A percentile compares a stretch with the other conserved stretches of the same genome.
phyloP scores from a whole-genome alignment of 2,113 vertebrate species.

The Cnemophilus loriae region DNA sequence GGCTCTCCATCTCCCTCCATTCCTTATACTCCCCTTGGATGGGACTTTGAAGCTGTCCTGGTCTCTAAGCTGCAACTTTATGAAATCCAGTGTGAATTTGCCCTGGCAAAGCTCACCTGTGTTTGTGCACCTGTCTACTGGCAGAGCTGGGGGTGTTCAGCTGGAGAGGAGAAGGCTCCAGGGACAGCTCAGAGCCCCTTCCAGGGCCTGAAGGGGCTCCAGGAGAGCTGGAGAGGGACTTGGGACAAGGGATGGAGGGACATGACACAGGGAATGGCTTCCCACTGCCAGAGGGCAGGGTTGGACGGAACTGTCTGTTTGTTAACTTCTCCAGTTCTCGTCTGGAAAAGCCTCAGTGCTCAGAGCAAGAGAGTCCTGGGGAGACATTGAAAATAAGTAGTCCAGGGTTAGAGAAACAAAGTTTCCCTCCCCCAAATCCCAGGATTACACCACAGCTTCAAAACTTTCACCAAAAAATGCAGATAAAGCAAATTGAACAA shows the following conservation, averaged over 20 bases:
- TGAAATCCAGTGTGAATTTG: background rate
- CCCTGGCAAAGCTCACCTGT: background rate
- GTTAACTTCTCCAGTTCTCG: background rate
- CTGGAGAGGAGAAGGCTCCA: background rate
- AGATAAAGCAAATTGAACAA: background rate
- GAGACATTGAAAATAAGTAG: background rate
- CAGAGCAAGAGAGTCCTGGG: background rate
- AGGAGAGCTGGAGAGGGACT: background rate
- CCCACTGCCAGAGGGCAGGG: background rate
- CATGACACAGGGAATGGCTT: background rate
- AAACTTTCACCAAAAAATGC: background rate
- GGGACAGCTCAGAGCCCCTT: background rate
- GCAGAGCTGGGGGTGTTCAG: background rate
- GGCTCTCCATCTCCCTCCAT: background rate
- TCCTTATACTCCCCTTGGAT: background rate
- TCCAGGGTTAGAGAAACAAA: background rate
- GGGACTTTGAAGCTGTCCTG: background rate
- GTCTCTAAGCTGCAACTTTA: background rate
- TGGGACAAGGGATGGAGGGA: background rate
- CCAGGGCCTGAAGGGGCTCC: accelerated
- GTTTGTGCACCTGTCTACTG: background rate
- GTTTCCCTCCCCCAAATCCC: background rate
- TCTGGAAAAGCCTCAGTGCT: background rate
- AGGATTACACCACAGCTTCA: background rate
- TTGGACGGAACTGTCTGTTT: accelerated